These are phyloP conservation scores for Spheniscus humboldti DNA, from an alignment of 2,797 vertebrate genomes.

Conservation along the genomic window DNA sequence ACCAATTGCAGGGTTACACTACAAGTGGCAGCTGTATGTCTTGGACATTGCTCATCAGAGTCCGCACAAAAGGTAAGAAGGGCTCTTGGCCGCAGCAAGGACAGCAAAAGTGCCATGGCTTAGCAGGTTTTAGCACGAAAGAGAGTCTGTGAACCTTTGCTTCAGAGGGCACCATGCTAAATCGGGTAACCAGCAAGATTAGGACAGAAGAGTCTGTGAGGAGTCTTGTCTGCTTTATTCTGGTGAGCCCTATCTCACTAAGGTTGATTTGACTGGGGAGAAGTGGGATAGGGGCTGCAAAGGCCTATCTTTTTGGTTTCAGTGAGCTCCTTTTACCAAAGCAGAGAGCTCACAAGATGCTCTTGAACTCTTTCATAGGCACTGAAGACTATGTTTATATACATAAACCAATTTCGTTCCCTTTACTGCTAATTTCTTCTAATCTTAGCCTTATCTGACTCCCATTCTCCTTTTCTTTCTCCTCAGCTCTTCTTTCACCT, in stretches of 20 bases:
- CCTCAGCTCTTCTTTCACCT: background rate
- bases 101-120: background rate
- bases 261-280: background rate
- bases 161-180: background rate
- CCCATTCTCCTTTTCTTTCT: background rate
- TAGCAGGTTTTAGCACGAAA: background rate
- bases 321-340: background rate
- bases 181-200: background rate
- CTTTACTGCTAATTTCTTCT: background rate
- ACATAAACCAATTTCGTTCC: background rate
- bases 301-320: background rate
- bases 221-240: background rate
- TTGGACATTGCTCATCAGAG: background rate
- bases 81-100: background rate
- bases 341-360: background rate
- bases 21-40: background rate
- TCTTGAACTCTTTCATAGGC: background rate
- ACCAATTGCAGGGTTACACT: background rate
- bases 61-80: background rate
- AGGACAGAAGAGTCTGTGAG: background rate
- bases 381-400: background rate
- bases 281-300: background rate
- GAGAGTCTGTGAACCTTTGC: background rate
- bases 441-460: background rate
- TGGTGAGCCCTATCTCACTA: background rate